Conservation (phyloP, 2,888 invertebrate genomes). For the Dynastes grantii region DNA sequence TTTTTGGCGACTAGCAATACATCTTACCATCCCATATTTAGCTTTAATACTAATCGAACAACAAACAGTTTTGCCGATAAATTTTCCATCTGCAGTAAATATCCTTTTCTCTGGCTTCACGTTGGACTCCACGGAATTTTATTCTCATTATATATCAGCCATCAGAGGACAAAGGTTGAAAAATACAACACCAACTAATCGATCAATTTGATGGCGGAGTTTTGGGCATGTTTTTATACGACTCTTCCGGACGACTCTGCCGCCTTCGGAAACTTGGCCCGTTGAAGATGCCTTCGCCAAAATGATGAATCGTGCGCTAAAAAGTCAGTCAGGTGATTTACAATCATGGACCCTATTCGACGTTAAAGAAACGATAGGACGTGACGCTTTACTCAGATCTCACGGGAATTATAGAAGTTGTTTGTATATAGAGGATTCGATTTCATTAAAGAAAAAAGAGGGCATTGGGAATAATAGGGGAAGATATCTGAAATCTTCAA, state of each 20-base stretch:
- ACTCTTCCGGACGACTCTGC: background rate
- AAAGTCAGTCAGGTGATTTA: constrained; percentile 36
- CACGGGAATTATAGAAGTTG: background rate
- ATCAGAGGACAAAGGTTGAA: background rate
- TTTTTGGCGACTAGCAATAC: no score
- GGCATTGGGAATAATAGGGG: background rate
- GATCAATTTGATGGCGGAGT: constrained; percentile 12
- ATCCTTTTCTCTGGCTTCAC: background rate
- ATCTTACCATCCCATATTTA: no score
- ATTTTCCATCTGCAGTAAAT: no score
- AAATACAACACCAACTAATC: constrained; percentile 27
- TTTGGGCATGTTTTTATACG: constrained; percentile 7
- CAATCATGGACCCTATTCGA: constrained; percentile 16
- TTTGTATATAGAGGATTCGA: background rate
- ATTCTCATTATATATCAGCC: background rate
- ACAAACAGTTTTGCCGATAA: no score
- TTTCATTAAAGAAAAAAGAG: background rate
- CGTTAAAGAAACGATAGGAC: background rate
- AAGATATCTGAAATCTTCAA: no score
- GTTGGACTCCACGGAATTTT: background rate
- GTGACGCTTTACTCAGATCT: background rate
- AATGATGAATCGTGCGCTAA: constrained; percentile 34
- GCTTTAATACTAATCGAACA: no score
- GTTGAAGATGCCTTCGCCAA: constrained; percentile 29
- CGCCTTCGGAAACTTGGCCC: constrained; percentile 10